phyloP scores from a whole-genome alignment of 2,888 invertebrate genomes.

The Galerucella calmariensis region DNA sequence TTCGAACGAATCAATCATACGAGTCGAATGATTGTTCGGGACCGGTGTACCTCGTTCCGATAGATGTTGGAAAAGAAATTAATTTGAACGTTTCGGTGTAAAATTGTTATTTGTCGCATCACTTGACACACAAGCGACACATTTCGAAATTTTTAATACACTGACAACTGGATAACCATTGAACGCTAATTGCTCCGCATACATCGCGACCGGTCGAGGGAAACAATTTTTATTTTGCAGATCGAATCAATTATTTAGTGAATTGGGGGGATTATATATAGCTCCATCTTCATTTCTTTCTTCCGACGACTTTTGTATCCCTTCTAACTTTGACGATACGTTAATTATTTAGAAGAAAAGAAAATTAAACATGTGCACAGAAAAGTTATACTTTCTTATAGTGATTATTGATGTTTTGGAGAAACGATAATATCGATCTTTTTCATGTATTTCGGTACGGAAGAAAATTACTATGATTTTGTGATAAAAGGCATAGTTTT shows the following conservation, averaged over 20 bases:
- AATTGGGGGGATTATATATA: not conserved
- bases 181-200: conserved; percentile 42
- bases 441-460: too few species aligned
- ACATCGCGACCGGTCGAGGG: not conserved
- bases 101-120: conserved; percentile 42
- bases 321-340: not conserved
- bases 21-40: conserved; percentile 31
- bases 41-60: conserved; percentile 28
- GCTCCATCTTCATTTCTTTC: not conserved
- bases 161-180: conserved; percentile 43
- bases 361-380: not conserved
- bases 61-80: conserved; percentile 40
- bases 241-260: not conserved
- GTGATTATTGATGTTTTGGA: too few species aligned
- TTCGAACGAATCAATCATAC: conserved; percentile 46
- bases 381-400: too few species aligned
- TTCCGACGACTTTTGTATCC: not conserved
- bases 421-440: too few species aligned
- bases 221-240: too few species aligned
- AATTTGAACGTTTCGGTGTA: conserved; percentile 33
- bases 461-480: too few species aligned
- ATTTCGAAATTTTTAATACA: conserved; percentile 42
- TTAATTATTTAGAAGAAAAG: not conserved
- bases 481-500: too few species aligned
- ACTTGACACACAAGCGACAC: conserved; percentile 39